Percentiles rank a stretch among this genome's conserved stretches.
Evolutionary conservation across 2,888 invertebrate species (phyloP).

Genomic region (Patella depressa): DNA sequence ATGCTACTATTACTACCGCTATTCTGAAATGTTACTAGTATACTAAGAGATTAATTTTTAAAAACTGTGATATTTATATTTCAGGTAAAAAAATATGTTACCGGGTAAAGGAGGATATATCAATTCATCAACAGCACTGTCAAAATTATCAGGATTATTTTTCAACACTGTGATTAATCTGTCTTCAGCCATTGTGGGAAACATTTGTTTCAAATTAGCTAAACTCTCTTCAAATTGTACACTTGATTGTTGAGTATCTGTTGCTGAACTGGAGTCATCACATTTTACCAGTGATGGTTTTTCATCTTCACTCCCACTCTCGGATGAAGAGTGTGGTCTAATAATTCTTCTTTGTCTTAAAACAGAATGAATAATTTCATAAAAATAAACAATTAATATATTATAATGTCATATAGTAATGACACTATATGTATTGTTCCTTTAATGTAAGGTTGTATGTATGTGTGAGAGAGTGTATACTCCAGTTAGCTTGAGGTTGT

Average conservation of each 20-base stretch:
- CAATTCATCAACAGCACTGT: neutral
- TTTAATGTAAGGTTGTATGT: too few species aligned
- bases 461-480: too few species aligned
- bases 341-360: constrained; percentile 8
- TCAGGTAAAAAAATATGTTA: neutral
- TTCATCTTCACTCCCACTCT: constrained; percentile 1
- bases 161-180: neutral
- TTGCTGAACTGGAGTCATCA: neutral
- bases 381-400: too few species aligned
- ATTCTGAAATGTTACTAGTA: too few species aligned
- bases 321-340: neutral
- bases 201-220: neutral
- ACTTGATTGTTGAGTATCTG: neutral
- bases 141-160: neutral
- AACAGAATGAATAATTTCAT: neutral
- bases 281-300: neutral
- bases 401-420: too few species aligned
- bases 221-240: neutral
- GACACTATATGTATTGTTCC: too few species aligned
- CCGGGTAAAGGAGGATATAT: neutral
- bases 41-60: too few species aligned
- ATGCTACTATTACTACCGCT: too few species aligned
- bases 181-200: neutral
- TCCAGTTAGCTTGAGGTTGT: too few species aligned
- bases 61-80: too few species aligned